A percentile compares a stretch with the other conserved stretches of the same genome.
phyloP scores from a whole-genome alignment of 2,797 vertebrate species.

The Melanotaenia pygmaea region DNA sequence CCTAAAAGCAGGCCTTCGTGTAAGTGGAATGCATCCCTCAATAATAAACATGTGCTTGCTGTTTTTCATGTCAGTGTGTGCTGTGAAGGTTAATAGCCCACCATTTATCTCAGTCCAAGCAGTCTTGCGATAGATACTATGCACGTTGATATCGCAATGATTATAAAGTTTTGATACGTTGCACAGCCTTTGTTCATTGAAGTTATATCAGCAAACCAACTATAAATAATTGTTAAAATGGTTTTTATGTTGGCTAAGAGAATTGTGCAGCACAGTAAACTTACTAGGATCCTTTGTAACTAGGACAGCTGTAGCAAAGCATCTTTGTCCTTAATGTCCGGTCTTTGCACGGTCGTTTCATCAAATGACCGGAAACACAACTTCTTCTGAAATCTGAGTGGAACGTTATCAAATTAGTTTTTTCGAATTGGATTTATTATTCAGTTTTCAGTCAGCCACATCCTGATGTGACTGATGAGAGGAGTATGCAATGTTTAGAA shows the following conservation, averaged over 20 bases:
- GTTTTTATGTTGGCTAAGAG: constrained; percentile 16
- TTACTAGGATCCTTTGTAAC: constrained; percentile 6
- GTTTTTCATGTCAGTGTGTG: background rate
- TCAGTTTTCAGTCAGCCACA: background rate
- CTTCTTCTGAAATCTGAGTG: background rate
- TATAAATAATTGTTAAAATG: background rate
- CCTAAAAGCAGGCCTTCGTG: background rate
- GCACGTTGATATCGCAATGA: background rate
- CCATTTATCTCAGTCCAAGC: background rate
- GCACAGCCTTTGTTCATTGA: constrained; percentile 50
- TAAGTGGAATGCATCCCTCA: background rate
- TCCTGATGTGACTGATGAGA: constrained; percentile 10
- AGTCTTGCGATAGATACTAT: background rate
- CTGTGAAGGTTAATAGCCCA: background rate
- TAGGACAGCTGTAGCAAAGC: background rate
- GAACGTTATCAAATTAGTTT: constrained; percentile 15
- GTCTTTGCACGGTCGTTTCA: background rate
- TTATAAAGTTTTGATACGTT: background rate
- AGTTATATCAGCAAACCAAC: constrained; percentile 22
- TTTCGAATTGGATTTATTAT: constrained; percentile 1
- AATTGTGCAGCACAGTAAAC: constrained; percentile 3
- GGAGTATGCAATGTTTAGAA: constrained; percentile 48
- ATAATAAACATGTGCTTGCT: background rate
- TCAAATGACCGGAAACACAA: background rate
- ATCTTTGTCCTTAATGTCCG: background rate